Evolutionary conservation across 2,888 invertebrate species (phyloP).

Genomic region (Calephelis perditalis): DNA sequence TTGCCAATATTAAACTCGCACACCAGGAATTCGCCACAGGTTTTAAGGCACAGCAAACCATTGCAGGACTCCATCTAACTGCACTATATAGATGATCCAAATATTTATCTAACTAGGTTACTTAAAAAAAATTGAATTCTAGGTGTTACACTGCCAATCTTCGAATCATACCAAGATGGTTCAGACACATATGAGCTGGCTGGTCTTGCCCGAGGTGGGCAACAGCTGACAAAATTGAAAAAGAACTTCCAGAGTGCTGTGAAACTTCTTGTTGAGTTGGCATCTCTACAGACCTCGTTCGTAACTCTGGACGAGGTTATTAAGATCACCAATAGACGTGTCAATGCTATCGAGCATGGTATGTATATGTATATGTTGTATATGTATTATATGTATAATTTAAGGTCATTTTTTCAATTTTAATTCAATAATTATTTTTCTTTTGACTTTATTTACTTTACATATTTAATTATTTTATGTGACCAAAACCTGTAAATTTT

Average conservation of each 20-base stretch:
- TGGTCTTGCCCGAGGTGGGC: constrained; percentile 97
- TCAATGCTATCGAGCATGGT: constrained; percentile 99
- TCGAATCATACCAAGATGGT: constrained; percentile 95
- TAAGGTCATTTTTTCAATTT: no score
- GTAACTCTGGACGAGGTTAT: constrained; percentile 99
- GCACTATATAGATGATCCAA: no score
- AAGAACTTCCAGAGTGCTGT: constrained; percentile 98
- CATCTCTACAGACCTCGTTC: constrained; percentile 98
- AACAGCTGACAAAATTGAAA: constrained; percentile 97
- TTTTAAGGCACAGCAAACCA: no score
- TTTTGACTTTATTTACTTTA: no score
- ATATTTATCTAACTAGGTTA: no score
- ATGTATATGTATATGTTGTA: constrained; percentile 27
- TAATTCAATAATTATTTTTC: no score
- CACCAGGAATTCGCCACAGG: no score
- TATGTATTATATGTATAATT: no score
- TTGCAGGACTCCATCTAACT: no score
- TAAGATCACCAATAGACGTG: constrained; percentile 98
- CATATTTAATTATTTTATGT: no score
- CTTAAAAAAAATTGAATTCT: constrained; percentile 30
- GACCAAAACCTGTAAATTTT: no score
- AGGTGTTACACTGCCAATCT: constrained; percentile 97
- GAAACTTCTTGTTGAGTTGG: constrained; percentile 96
- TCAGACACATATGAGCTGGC: constrained; percentile 97
- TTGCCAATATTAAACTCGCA: no score